Evolutionary conservation across 2,888 invertebrate species (phyloP).

Genomic region (Patella caerulea): DNA sequence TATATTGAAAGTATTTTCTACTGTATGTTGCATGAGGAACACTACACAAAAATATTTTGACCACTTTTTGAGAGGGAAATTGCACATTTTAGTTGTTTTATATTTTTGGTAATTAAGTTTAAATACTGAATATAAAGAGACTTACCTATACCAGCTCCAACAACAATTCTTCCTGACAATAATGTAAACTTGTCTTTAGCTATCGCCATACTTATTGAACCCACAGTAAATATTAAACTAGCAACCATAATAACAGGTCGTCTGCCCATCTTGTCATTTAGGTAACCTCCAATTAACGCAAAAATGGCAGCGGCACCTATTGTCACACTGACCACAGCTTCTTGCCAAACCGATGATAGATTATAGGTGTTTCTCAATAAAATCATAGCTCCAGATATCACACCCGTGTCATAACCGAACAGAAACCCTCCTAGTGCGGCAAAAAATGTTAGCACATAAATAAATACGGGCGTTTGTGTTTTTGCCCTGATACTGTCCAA

Average conservation of each 20-base stretch:
- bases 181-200: conserved; percentile 70
- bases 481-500: conserved; percentile 55
- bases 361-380: conserved; percentile 62
- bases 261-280: conserved; percentile 74
- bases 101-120: too few relatives aligned
- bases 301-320: conserved; percentile 73
- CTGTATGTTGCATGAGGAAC: too few relatives aligned
- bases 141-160: conserved; percentile 74
- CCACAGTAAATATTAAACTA: conserved; percentile 73
- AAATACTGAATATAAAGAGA: conserved; percentile 14
- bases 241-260: conserved; percentile 74
- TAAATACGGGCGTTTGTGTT: conserved; percentile 54
- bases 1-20: too few relatives aligned
- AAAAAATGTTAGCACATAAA: conserved; percentile 70
- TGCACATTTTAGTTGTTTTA: too few relatives aligned
- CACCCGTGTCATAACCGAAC: conserved; percentile 76
- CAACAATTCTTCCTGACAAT: conserved; percentile 72
- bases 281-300: conserved; percentile 72
- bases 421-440: conserved; percentile 74
- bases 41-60: too few relatives aligned
- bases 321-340: conserved; percentile 72
- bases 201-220: conserved; percentile 73
- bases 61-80: too few relatives aligned
- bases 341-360: conserved; percentile 71
- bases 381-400: conserved; percentile 74